phyloP scores from a whole-genome alignment of 2,888 invertebrate species.

The Limnephilus rhombicus region DNA sequence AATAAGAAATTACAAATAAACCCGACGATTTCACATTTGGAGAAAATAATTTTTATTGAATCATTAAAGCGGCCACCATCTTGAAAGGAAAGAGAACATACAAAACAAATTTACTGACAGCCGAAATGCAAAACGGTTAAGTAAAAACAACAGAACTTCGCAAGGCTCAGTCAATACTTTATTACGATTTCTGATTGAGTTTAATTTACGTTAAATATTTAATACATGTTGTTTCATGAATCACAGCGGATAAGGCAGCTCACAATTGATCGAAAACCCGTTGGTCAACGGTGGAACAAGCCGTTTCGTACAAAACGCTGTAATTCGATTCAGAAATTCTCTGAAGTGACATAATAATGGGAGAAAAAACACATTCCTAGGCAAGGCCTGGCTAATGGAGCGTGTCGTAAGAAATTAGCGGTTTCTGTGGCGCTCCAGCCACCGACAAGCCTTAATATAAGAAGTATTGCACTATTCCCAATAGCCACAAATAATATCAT shows the following conservation, averaged over 20 bases:
- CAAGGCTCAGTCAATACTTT: no score
- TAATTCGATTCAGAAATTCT: conserved; percentile 25
- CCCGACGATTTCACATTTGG: no score
- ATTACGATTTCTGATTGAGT: no score
- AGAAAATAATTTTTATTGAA: no score
- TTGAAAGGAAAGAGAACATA: no score
- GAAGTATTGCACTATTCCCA: not conserved
- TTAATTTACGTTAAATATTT: not conserved
- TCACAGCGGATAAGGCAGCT: not conserved
- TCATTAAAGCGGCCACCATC: no score
- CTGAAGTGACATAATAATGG: conserved; percentile 18
- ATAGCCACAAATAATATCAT: not conserved
- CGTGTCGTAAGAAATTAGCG: conserved; percentile 20
- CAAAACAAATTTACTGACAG: no score
- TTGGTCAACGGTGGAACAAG: conserved; percentile 2
- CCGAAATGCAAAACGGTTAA: no score
- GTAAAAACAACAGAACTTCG: no score
- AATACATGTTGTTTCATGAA: not conserved
- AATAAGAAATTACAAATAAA: no score
- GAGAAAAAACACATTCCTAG: conserved; percentile 28
- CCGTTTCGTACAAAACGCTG: conserved; percentile 6
- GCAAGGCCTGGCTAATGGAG: conserved; percentile 18
- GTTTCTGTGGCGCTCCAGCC: not conserved
- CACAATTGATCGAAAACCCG: not conserved
- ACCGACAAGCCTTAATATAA: not conserved